Base-by-base conservation (phyloP, 2,113 vertebrate species). In the Myrmecobius fasciatus region DNA sequence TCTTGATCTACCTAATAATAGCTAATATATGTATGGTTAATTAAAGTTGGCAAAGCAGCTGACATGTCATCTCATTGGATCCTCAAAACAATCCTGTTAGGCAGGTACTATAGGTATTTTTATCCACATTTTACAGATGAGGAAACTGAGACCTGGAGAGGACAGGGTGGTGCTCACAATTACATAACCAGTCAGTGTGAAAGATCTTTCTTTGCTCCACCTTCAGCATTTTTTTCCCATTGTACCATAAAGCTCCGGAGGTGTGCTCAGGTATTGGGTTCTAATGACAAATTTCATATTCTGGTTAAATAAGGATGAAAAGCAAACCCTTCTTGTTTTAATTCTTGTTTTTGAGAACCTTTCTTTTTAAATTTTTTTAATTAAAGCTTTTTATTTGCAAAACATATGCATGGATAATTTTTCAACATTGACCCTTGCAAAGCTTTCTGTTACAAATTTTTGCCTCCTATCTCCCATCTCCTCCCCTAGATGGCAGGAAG, bases 331-430 rank as follows among this genome's bases (percentile, higher is more conserved):
- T 75, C n/a, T 83, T 83, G 90, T 24, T 75, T 25, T 4, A 93
- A 48, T 48, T 93, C 36, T n/a, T 53, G 67, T 67, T 89, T 47
- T 89, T 94, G 92, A 95, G 97, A 94, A 53, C 17, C 53, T 90
- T 96, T n/a, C n/a, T n/a, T n/a, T n/a, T n/a, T n/a, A n/a, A n/a
- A n/a, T n/a, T n/a, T n/a, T n/a, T n/a, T n/a, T n/a, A n/a, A n/a
- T n/a, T n/a, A n/a, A n/a, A n/a, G n/a, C n/a, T n/a, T n/a, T n/a
- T n/a, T n/a, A n/a, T n/a, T n/a, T n/a, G n/a, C n/a, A n/a, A n/a
- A n/a, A n/a, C n/a, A n/a, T n/a, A n/a, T n/a, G n/a, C n/a, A n/a
- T n/a, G n/a, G n/a, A n/a, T n/a, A n/a, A n/a, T n/a, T n/a, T n/a
- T n/a, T n/a, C n/a, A n/a, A n/a, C n/a, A n/a, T n/a, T n/a, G n/a